These are phyloP conservation scores for Rattus rattus DNA, from an alignment of 2,113 vertebrate species.

Conservation along the genomic window DNA sequence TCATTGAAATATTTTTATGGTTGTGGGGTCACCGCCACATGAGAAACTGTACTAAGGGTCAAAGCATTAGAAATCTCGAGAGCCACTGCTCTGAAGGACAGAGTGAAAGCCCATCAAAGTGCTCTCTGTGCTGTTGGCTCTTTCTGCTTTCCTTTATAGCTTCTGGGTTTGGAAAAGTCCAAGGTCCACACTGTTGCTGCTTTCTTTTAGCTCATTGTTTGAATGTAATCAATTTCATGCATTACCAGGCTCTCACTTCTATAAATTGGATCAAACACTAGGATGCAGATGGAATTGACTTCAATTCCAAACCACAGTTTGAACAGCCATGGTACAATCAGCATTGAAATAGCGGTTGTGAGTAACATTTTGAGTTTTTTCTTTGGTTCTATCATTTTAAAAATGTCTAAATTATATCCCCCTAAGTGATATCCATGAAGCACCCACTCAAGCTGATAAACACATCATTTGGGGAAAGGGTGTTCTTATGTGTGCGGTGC, in stretches of 20 bases:
- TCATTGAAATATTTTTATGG: neutral
- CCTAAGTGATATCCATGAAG: neutral
- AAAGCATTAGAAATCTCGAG: neutral
- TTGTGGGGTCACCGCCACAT: neutral
- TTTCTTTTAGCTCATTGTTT: neutral
- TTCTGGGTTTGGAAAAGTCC: neutral
- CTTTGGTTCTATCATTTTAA: conserved; percentile 15
- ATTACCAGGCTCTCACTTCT: neutral
- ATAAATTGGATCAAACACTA: conserved; percentile 15
- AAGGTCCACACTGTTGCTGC: neutral
- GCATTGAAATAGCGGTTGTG: conserved; percentile 20
- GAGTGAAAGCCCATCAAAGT: neutral
- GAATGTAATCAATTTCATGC: conserved; percentile 32
- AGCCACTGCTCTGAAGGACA: neutral
- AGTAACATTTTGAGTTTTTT: conserved; percentile 49
- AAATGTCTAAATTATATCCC: conserved; percentile 22
- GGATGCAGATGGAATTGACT: conserved; percentile 31
- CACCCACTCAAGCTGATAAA: neutral
- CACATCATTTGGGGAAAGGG: neutral
- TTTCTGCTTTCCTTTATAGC: neutral
- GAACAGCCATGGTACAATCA: neutral
- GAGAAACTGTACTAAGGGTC: neutral
- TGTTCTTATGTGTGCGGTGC: neutral
- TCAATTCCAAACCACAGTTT: conserved; percentile 7
- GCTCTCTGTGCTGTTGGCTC: too few species aligned